Conservation (phyloP, 2,888 invertebrate genomes). For the Lasioglossum marginatum region DNA sequence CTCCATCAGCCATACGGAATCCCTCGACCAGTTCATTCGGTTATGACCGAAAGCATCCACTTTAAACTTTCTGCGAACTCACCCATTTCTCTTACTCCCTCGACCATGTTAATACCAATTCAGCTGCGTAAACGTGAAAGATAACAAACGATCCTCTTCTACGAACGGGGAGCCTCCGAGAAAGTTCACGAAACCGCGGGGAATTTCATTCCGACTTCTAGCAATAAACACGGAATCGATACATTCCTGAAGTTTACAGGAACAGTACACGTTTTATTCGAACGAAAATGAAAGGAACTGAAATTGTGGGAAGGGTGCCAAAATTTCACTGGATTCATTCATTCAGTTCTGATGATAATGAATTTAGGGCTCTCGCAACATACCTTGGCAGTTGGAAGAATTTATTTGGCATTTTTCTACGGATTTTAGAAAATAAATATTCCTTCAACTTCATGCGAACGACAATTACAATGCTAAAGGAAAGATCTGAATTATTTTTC, state of each 20-base stretch:
- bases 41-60: not conserved
- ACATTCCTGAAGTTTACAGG: not conserved
- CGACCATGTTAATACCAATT: not conserved
- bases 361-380: not conserved
- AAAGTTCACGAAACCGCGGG: not conserved
- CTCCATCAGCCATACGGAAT: not conserved
- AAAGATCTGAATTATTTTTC: not conserved
- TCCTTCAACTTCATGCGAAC: not conserved
- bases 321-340: not conserved
- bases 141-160: not conserved
- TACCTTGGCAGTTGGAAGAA: not conserved
- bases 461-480: not conserved
- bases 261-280: not conserved
- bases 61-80: constrained; percentile 16
- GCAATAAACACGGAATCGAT: not conserved
- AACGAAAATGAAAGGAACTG: not conserved
- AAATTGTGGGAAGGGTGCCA: too few species aligned
- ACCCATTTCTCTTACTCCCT: not conserved
- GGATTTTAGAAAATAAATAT: not conserved
- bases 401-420: not conserved
- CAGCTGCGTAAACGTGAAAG: constrained; percentile 3
- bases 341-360: not conserved
- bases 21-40: not conserved
- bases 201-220: not conserved
- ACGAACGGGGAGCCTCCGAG: not conserved